Conservation (phyloP, 2,113 vertebrate species). For the Triplophysa siluroides region DNA sequence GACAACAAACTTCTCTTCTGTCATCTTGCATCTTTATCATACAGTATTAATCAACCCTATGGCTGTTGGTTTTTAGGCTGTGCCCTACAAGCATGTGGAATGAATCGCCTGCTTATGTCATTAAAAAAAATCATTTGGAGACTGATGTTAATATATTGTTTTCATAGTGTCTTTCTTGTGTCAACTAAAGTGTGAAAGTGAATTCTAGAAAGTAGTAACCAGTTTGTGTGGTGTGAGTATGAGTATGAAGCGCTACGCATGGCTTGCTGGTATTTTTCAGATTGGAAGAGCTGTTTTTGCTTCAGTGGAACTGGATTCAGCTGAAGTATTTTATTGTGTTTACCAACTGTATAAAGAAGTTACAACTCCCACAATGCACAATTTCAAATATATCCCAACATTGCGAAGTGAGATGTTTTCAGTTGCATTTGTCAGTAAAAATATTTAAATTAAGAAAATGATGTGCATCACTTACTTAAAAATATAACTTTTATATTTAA, state of each 20-base stretch:
- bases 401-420: no score
- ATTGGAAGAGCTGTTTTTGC: no score
- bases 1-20: slow-evolving; percentile 29
- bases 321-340: no score
- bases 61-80: slow-evolving; percentile 37
- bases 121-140: slow-evolving; percentile 22
- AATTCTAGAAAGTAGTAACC: background rate
- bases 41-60: slow-evolving; percentile 1
- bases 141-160: slow-evolving; percentile 4
- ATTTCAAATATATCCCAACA: no score
- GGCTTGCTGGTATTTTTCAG: no score
- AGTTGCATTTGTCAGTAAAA: no score
- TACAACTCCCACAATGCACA: no score
- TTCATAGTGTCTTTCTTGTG: background rate
- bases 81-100: slow-evolving; percentile 16
- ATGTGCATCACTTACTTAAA: no score
- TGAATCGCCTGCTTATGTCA: slow-evolving; percentile 37
- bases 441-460: no score
- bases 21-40: slow-evolving; percentile 41
- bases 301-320: no score
- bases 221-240: background rate
- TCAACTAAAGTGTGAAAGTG: slow-evolving; percentile 57
- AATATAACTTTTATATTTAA: no score
- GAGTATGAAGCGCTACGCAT: background rate
- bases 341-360: no score